These are phyloP conservation scores for Sarcophilus harrisii DNA, from an alignment of 2,797 vertebrate genomes.

Conservation along the genomic window DNA sequence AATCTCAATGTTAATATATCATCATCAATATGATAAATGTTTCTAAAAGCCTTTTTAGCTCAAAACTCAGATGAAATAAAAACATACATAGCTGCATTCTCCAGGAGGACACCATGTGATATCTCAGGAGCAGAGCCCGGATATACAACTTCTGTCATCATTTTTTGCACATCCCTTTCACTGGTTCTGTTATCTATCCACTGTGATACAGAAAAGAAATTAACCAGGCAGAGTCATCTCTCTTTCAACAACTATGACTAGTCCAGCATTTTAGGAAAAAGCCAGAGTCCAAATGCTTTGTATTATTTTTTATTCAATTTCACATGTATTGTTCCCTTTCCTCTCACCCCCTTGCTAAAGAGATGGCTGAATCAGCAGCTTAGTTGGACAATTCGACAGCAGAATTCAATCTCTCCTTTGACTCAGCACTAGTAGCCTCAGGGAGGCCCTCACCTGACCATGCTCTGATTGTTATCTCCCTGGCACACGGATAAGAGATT, in stretches of 20 bases:
- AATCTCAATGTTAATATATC: not conserved
- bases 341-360: not conserved
- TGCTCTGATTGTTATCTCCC: conserved; percentile 19
- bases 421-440: conserved; percentile 63
- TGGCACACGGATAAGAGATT: conserved; percentile 4
- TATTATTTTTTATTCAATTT: not conserved
- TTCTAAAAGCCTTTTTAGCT: not conserved
- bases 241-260: conserved; percentile 9
- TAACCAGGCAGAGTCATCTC: not conserved
- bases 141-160: not conserved
- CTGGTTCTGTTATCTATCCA: not conserved
- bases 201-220: not conserved
- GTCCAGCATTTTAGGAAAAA: conserved; percentile 46
- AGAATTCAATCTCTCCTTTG: conserved; percentile 73
- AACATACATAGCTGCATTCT: not conserved
- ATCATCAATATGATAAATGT: not conserved
- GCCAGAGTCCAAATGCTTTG: conserved; percentile 47
- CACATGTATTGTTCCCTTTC: not conserved
- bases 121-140: not conserved
- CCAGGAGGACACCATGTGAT: not conserved
- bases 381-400: conserved; percentile 54
- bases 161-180: not conserved
- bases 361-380: conserved; percentile 59
- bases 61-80: not conserved
- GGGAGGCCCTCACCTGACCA: conserved; percentile 68